Base-by-base conservation (phyloP, 2,888 invertebrate species). In the Lasioglossum malachurum region DNA sequence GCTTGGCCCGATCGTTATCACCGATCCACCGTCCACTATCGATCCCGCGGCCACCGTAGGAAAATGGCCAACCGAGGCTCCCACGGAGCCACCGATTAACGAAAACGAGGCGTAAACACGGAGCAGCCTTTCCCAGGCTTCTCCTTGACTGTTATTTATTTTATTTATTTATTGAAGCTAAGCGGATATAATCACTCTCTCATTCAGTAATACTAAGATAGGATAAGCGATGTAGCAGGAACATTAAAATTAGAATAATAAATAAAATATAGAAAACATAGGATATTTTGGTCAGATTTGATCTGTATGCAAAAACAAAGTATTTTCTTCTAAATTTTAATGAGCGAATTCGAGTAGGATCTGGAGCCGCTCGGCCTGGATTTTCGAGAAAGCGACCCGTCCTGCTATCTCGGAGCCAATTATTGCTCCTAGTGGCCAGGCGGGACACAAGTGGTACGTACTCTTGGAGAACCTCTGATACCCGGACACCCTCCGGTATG, bases 41-140 rank as follows among this genome's bases (percentile, higher is more conserved):
- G 93, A 94, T 80, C 92, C 94, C 38, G 89, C 93, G 12, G 94
- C 94, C 14, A 95, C 95, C 5, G 94, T 94, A 12, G 95, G 94
- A 64, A 95, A 95, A 92, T 95, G 95, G 95, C 95, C 95, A 38
- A 94, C 94, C 14, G 94, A 95, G 83, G 76, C 92, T 38, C 92
- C 94, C 1, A 94, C 95, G 27, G 93, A 93, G 64, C 78, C 86
- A n/a, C 91, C 94, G 8, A 77, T 89, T 0, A 93, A 93, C 76
- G 95, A 95, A 67, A 95, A 95, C 89, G 95, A 95, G 88, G 94
- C 95, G 71, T 90, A 35, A 89, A 27, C 12, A 10, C 1, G 12
- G 1, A 19, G 10, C 53, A 27, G 14, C 53, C 4, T 27, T 5
- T 2, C 27, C 27, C 14, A 12, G 60, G 14, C 27, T 12, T 4